A percentile compares a stretch with the other conserved stretches of the same genome.
These are phyloP conservation scores for Strigamia maritima DNA, from an alignment of 2,888 invertebrate species.

Conservation along the genomic window DNA sequence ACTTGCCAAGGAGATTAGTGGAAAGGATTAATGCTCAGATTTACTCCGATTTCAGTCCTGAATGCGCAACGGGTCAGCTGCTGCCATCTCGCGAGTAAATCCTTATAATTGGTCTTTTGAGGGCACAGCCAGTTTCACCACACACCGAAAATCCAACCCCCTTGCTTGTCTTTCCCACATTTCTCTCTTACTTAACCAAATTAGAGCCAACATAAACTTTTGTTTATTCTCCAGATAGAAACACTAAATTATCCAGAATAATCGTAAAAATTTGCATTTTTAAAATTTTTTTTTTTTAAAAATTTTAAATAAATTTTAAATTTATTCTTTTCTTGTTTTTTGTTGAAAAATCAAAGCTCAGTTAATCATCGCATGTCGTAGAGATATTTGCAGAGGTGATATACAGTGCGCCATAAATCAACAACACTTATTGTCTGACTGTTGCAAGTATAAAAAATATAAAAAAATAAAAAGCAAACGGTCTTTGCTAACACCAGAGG, in stretches of 20 bases:
- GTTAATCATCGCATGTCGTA: neutral
- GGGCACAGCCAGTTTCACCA: neutral
- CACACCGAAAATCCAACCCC: neutral
- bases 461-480: neutral
- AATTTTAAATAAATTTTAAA: neutral
- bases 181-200: too few relatives aligned
- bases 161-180: neutral
- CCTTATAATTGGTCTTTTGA: constrained; percentile 15
- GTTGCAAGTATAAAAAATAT: neutral
- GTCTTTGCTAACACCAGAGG: constrained; percentile 19
- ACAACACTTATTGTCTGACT: constrained; percentile 25
- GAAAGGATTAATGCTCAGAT: neutral
- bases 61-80: neutral
- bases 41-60: neutral
- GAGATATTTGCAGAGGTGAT: constrained; percentile 17
- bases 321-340: neutral
- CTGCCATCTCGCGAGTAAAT: neutral
- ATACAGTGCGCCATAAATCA: constrained; percentile 18
- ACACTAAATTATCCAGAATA: too few relatives aligned
- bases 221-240: too few relatives aligned
- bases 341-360: neutral
- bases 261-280: neutral
- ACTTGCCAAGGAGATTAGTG: constrained; percentile 10
- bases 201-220: too few relatives aligned
- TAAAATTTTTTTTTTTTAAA: too few relatives aligned